Evolutionary conservation across 2,113 vertebrate genomes (phyloP).

Genomic region (Saimiri boliviensis): DNA sequence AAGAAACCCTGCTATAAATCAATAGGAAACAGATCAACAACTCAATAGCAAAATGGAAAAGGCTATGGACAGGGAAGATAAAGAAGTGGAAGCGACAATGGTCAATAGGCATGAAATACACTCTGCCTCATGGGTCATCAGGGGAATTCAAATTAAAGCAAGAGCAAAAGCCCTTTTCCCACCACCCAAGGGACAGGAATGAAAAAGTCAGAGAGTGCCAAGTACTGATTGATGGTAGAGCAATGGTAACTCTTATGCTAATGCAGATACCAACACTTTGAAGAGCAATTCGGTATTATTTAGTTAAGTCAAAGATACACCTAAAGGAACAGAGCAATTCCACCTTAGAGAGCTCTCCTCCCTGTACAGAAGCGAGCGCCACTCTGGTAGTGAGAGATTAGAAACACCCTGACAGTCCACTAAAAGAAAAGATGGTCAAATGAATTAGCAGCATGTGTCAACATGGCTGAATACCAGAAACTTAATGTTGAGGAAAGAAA

Average conservation of each 20-base stretch:
- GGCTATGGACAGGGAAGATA: constrained; percentile 30
- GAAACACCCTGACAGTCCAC: neutral
- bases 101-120: neutral
- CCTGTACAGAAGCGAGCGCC: neutral
- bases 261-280: neutral
- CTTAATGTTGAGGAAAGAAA: neutral
- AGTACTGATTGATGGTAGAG: neutral
- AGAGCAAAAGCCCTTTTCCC: neutral
- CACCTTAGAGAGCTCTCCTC: neutral
- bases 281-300: neutral
- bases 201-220: neutral
- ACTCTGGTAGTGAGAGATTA: neutral
- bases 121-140: neutral
- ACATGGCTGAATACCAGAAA: neutral
- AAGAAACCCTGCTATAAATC: constrained; percentile 45
- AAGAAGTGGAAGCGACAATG: constrained; percentile 8
- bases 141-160: constrained; percentile 9
- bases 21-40: constrained; percentile 41
- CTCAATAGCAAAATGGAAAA: constrained; percentile 49
- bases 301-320: neutral
- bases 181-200: neutral
- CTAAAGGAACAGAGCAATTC: neutral
- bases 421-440: neutral
- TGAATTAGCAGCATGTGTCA: neutral
- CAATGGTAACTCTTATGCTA: neutral